Conservation (phyloP, 2,113 vertebrate species). For the Speoplatyrhinus poulsoni region DNA sequence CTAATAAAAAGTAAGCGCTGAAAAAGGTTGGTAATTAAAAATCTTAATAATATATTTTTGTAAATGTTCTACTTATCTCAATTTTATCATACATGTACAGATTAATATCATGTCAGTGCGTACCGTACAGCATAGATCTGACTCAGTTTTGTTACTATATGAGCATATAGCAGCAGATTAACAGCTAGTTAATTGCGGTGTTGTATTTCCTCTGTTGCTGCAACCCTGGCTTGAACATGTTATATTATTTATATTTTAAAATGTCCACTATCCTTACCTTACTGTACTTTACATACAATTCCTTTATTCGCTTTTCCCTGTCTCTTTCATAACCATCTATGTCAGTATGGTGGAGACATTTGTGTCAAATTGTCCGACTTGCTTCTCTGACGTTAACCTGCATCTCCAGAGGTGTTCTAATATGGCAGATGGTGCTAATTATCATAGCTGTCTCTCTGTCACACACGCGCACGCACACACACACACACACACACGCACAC, state of each 20-base stretch:
- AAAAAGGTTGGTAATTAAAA: constrained; percentile 17
- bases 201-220: constrained; percentile 45
- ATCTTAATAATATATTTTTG: no score
- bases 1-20: constrained; percentile 8
- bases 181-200: constrained; percentile 28
- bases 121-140: constrained; percentile 25
- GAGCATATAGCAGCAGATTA: constrained; percentile 2
- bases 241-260: no score
- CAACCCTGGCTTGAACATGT: constrained; percentile 26
- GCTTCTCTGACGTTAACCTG: constrained; percentile 49
- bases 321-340: background rate
- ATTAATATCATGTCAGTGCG: constrained; percentile 11
- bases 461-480: constrained; percentile 12
- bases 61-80: no score
- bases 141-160: background rate
- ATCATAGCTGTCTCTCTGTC: constrained; percentile 58
- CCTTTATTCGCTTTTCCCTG: background rate
- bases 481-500: constrained; percentile 5
- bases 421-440: constrained; percentile 71
- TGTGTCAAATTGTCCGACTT: constrained; percentile 45
- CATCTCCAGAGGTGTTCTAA: constrained; percentile 62
- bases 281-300: background rate
- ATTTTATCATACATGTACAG: background rate
- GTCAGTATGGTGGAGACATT: constrained; percentile 6
- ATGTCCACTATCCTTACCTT: background rate